Base-by-base conservation (phyloP, 2,888 invertebrate genomes). In the Hirtodrosophila alboralis region DNA sequence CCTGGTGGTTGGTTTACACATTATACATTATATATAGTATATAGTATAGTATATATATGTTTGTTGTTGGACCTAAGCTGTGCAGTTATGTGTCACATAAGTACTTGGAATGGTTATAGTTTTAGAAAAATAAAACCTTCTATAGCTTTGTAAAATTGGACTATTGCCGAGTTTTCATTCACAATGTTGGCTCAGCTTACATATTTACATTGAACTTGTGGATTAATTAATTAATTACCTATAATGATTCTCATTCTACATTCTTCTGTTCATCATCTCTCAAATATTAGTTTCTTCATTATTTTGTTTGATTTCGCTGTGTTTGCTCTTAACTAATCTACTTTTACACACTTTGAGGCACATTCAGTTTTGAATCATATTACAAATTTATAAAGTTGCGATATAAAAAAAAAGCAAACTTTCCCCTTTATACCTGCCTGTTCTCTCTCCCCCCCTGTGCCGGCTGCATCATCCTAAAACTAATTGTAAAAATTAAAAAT, bases 401-500 rank as follows among this genome's bases (percentile, higher is more conserved):
- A 45, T 47, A 63, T 31, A 54, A 49, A 44, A 48, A 10, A 10
- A 21, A 47, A 27, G 48, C 37, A 38, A 54, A 67, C 56, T 44
- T 37, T 21, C 13, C 5, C 9, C 6, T 14, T 31, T 8, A 21
- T 7, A n/a, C 10, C n/a, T 4, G n/a, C 18, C n/a, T n/a, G n/a
- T n/a, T n/a, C n/a, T n/a, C n/a, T n/a, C n/a, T n/a, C n/a, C n/a
- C n/a, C 12, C 30, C 12, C 4, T 21, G n/a, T n/a, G 31, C 4
- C 26, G 8, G 7, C 31, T n/a, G 59, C 40, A 23, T 49, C 30
- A 48, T 7, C 49, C 51, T 44, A 52, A 65, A 79, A 70, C 76
- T 85, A 85, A 80, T 83, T 79, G 76, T 75, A 62, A 65, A 83
- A 83, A 85, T 75, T 83, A 85, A 72, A 80, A 83, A 85, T 83